phyloP scores from a whole-genome alignment of 1,140 invertebrate genomes.

The Philaenus spumarius region DNA sequence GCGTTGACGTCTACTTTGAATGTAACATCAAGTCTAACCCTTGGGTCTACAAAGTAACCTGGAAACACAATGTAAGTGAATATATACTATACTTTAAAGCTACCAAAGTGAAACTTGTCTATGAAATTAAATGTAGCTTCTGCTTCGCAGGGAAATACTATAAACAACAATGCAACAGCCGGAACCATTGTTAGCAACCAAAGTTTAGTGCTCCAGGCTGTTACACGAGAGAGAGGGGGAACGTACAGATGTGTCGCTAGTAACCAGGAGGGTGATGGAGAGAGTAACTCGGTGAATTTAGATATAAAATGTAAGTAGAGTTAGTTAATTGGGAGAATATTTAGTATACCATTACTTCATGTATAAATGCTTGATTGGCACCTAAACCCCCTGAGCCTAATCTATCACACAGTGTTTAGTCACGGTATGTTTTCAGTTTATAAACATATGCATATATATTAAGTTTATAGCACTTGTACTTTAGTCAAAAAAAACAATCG shows the following conservation, averaged over 20 bases:
- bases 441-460: too few relatives aligned
- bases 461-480: too few relatives aligned
- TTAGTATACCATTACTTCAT: too few relatives aligned
- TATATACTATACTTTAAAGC: constrained; percentile 85
- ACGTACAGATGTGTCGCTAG: constrained; percentile 78
- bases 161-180: constrained; percentile 63
- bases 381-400: too few relatives aligned
- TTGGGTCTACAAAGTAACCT: constrained; percentile 77
- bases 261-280: constrained; percentile 77
- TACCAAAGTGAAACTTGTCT: constrained; percentile 77
- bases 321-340: too few relatives aligned
- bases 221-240: constrained; percentile 64
- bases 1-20: constrained; percentile 85
- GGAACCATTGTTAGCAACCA: constrained; percentile 83
- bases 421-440: too few relatives aligned
- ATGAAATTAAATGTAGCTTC: constrained; percentile 74
- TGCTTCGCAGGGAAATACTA: constrained; percentile 35
- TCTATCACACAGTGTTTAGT: too few relatives aligned
- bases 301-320: constrained; percentile 85
- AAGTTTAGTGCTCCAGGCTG: constrained; percentile 72
- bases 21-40: constrained; percentile 85
- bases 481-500: too few relatives aligned
- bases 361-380: too few relatives aligned
- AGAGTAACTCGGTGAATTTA: constrained; percentile 69
- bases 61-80: constrained; percentile 82